phyloP scores from a whole-genome alignment of 2,888 invertebrate species.

The Cylindroiulus punctatus region DNA sequence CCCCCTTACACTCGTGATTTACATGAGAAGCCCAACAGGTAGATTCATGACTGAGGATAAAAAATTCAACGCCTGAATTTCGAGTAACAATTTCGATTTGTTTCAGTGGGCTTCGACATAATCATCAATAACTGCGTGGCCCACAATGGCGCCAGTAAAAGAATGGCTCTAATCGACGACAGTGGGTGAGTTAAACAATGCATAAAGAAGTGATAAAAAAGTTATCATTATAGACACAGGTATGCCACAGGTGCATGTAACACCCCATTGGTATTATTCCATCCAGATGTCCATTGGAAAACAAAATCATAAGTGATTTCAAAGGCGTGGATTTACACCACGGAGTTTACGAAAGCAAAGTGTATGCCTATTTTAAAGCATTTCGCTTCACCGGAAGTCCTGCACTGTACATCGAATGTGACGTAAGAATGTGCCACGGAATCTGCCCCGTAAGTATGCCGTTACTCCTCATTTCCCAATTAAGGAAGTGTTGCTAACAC shows the following conservation, averaged over 20 bases:
- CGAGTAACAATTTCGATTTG: not conserved
- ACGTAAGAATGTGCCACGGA: conserved; percentile 95
- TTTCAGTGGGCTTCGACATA: conserved; percentile 90
- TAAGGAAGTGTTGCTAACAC: conserved; percentile 25
- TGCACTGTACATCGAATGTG: conserved; percentile 92
- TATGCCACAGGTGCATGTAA: no score
- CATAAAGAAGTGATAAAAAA: not conserved
- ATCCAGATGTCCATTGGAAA: conserved; percentile 86
- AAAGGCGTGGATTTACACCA: conserved; percentile 85
- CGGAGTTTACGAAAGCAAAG: conserved; percentile 90
- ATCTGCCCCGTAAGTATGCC: conserved; percentile 84
- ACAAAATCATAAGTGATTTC: conserved; percentile 90
- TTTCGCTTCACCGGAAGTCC: conserved; percentile 93
- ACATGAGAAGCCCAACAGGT: conserved; percentile 96
- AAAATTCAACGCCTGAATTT: conserved; percentile 24
- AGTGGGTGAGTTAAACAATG: conserved; percentile 74
- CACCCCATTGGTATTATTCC: not conserved
- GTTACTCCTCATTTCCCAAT: not conserved
- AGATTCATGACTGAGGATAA: conserved; percentile 64
- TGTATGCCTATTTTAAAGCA: conserved; percentile 94
- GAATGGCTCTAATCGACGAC: conserved; percentile 90
- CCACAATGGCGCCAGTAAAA: conserved; percentile 91
- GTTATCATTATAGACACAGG: not conserved
- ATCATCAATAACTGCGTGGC: conserved; percentile 94
- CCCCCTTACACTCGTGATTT: conserved; percentile 89